Evolutionary conservation across 1,140 invertebrate species (phyloP), one percentile per base, ranked within the genome.

Genomic region (Sinella curviseta): DNA sequence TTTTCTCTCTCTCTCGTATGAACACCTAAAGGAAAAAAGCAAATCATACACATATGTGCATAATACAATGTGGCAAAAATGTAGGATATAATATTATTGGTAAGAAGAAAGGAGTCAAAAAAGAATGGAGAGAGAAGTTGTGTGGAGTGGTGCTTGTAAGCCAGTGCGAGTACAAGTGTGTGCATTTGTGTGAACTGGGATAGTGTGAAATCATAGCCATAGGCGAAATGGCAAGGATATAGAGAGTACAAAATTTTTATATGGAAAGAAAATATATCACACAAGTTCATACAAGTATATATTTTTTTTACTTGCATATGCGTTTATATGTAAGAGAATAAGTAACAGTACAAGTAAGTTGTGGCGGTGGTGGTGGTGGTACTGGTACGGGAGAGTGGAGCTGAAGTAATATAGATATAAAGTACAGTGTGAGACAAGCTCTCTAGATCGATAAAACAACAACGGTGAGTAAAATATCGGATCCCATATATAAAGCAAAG

Each of bases 361-460:
- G 39, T 48, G 39, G 39, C n/a, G n/a, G n/a, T 48, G 39, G 39
- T 48, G 8, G 39, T 48, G 8, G 39, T 48, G 8, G 39, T 20
- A 48, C 39, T 48, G 39, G 39, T 20, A 48, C 39, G 39, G 8
- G 20, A 48, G 39, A 12, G 20, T 48, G 20, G 20, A 48, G 39
- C 20, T 48, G 8, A 20, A 48, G 39, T 20, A 48, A 48, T 48
- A 48, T 48, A 20, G 39, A 48, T 48, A 20, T 48, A 48, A 48
- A 48, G 39, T 48, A 48, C 8, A 48, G n/a, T n/a, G 55, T 3
- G 65, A 70, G 65, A 17, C 65, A 70, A 12, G 65, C 31, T n/a
- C n/a, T n/a, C n/a, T 17, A 70, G 65, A 70, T 70, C 65, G 65
- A 70, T 70, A 70, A 70, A 70, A 70, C 65, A 70, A 70, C 65